Evolutionary conservation across 2,888 invertebrate species (phyloP), one percentile per base, ranked within the genome.

Genomic region (Alloscopus bannaensis): DNA sequence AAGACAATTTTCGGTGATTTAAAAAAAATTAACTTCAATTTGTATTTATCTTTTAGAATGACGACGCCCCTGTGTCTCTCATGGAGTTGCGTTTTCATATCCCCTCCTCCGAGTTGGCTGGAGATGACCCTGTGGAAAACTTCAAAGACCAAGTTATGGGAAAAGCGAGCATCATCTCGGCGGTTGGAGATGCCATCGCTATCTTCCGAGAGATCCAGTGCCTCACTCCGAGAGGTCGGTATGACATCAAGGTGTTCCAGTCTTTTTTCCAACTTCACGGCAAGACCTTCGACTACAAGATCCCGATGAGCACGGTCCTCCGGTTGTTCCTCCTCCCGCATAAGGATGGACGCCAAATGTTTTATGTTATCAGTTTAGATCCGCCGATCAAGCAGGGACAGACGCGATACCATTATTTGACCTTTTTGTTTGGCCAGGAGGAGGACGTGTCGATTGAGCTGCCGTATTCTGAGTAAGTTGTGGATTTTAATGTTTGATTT

Each of bases 361-460:
- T 96, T 89, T 99, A 99, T 88, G 98, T 99, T 52, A 95, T 98
- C 70, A 97, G 97, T 68, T 90, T 99, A 86, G 99, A 99, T 90
- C 99, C 99, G 0, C 99, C 99, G 0, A 99, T 99, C 86, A 99
- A 99, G 87, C 99, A 99, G 88, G 99, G 99, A 62, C 99, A 99
- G 90, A 99, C 99, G 0, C 91, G 99, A 82, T 99, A 99, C 88
- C 98, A 98, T 87, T 99, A 96, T 88, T 90, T 99, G 80, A 98
- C 99, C 13, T 90, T 99, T 73, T 90, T 98, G 55, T 99, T 99
- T 88, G 94, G 94, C 57, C 95, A 95, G 87, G 99, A 99, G 87
- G 98, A 99, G 75, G 84, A 84, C 24, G 94, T 94, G 0, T 93
- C 94, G 13, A 91, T 98, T 85, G 98, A 98, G 88, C 89, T 99